phyloP scores from a whole-genome alignment of 1,140 invertebrate genomes.

The Drosophila kohkoa region DNA sequence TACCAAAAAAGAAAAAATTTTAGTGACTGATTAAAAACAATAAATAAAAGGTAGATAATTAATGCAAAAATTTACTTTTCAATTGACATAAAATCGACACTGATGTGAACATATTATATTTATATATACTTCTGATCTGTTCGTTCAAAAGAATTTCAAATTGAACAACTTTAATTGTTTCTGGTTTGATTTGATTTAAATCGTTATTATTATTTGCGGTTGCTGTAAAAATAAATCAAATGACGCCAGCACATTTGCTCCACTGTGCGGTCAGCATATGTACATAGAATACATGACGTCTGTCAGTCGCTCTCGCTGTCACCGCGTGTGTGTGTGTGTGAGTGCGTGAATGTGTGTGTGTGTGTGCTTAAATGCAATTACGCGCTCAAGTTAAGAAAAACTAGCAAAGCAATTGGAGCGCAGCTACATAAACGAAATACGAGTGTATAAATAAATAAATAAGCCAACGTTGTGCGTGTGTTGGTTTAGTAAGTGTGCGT shows the following conservation, averaged over 20 bases:
- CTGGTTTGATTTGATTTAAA: not conserved
- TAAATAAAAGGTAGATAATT: not conserved
- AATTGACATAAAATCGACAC: no score
- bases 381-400: constrained; percentile 75
- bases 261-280: constrained; percentile 70
- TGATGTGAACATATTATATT: no score
- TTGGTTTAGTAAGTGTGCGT: constrained; percentile 33
- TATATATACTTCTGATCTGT: no score
- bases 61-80: not conserved
- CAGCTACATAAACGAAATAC: constrained; percentile 54
- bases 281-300: constrained; percentile 43
- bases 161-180: no score
- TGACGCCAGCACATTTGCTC: constrained; percentile 19
- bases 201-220: no score
- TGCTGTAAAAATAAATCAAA: not conserved
- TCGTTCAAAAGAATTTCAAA: no score
- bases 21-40: not conserved
- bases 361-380: constrained; percentile 78
- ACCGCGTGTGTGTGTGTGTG: constrained; percentile 4
- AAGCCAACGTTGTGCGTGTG: constrained; percentile 32
- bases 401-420: constrained; percentile 69
- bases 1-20: not conserved
- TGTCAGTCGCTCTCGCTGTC: constrained; percentile 58
- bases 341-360: constrained; percentile 43
- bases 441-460: constrained; percentile 54